phyloP scores from a whole-genome alignment of 2,888 invertebrate species.

The Pimpla rufipes region DNA sequence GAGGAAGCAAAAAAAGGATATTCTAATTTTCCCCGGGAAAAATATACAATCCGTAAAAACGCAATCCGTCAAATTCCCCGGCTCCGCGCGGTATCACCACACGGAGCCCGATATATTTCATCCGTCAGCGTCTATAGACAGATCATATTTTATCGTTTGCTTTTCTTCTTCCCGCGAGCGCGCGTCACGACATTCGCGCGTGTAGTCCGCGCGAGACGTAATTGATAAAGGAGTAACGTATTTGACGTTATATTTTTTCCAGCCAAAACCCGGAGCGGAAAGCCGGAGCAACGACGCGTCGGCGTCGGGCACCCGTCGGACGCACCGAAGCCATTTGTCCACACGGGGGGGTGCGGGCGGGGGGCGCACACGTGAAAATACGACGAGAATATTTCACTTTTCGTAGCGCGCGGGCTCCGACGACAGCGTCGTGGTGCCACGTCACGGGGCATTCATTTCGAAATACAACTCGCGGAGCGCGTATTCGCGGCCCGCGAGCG shows the following conservation, averaged over 20 bases:
- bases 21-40: not conserved
- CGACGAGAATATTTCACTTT: conserved; percentile 85
- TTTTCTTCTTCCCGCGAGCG: conserved; percentile 51
- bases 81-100: conserved; percentile 13
- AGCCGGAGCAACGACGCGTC: conserved; percentile 68
- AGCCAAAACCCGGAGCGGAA: conserved; percentile 46
- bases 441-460: conserved; percentile 83
- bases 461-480: conserved; percentile 76
- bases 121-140: conserved; percentile 31
- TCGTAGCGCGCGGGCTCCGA: conserved; percentile 82
- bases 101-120: conserved; percentile 48
- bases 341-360: conserved; percentile 41
- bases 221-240: conserved; percentile 79
- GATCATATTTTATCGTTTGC: conserved; percentile 56
- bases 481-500: conserved; percentile 10
- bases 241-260: conserved; percentile 77
- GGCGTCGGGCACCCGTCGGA: conserved; percentile 80
- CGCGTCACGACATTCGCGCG: conserved; percentile 42
- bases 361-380: conserved; percentile 82
- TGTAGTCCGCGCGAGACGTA: conserved; percentile 64
- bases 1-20: too few species aligned
- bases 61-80: conserved; percentile 34
- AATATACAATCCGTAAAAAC: conserved; percentile 40
- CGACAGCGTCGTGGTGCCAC: conserved; percentile 84
- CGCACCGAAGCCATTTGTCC: conserved; percentile 84